phyloP scores from a whole-genome alignment of 2,113 vertebrate species.

The Sylvilagus bachmani region DNA sequence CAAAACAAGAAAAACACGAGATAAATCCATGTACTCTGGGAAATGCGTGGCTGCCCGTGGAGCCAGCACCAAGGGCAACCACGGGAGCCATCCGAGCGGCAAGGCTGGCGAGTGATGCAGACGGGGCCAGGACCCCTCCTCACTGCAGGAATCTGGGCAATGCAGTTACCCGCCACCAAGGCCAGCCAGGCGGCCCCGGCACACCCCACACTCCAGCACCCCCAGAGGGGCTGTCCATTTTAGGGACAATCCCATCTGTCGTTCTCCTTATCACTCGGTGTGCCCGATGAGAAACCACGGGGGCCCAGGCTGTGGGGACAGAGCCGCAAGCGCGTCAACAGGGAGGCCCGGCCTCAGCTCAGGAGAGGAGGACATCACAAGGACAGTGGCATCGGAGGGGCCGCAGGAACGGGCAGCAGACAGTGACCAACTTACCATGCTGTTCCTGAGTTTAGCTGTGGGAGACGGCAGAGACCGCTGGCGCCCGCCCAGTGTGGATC shows the following conservation, averaged over 20 bases:
- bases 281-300: not conserved
- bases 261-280: not conserved
- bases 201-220: not conserved
- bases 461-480: too few relatives aligned
- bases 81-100: too few relatives aligned
- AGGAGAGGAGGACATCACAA: not conserved
- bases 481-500: too few relatives aligned
- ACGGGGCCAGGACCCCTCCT: slow-evolving; percentile 63
- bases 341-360: not conserved
- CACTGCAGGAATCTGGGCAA: slow-evolving; percentile 78
- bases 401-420: not conserved
- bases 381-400: not conserved
- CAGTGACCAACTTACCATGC: too few relatives aligned
- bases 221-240: not conserved
- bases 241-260: not conserved
- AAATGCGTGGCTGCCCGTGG: accelerated
- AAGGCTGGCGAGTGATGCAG: too few relatives aligned
- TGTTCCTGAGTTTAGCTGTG: too few relatives aligned
- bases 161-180: too few relatives aligned
- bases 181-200: not conserved
- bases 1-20: not conserved
- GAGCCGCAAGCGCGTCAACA: not conserved
- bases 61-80: too few relatives aligned
- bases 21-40: not conserved
- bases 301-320: not conserved